phyloP scores from a whole-genome alignment of 2,113 vertebrate species.

The Notothenia coriiceps region DNA sequence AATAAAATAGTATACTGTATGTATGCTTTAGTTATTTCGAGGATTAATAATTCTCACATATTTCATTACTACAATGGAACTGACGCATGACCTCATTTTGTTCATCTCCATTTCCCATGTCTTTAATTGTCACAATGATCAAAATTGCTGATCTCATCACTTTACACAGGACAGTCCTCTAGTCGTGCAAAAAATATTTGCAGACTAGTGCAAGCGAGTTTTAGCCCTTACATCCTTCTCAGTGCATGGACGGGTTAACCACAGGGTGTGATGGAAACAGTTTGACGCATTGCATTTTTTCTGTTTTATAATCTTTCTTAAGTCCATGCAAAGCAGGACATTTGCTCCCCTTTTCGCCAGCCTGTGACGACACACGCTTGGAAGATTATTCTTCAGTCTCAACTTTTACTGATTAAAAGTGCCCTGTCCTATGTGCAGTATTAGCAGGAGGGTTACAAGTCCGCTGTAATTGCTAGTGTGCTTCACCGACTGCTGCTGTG shows the following conservation, averaged over 20 bases:
- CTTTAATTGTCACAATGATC: slow-evolving; percentile 20
- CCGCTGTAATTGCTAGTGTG: slow-evolving; percentile 60
- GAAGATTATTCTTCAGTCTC: slow-evolving; percentile 76
- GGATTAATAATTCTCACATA: background rate
- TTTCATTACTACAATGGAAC: background rate
- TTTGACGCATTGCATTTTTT: slow-evolving; percentile 63
- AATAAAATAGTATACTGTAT: too few relatives aligned
- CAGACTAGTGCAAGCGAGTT: slow-evolving; percentile 28
- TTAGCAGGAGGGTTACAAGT: slow-evolving; percentile 62
- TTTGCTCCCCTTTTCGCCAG: slow-evolving; percentile 70
- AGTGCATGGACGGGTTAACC: slow-evolving; percentile 52
- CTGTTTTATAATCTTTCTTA: slow-evolving; percentile 77
- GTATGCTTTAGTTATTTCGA: background rate
- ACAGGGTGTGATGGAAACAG: slow-evolving; percentile 56
- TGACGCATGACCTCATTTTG: slow-evolving; percentile 5
- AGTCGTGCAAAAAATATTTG: slow-evolving; percentile 35
- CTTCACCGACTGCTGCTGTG: slow-evolving; percentile 39
- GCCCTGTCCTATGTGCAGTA: slow-evolving; percentile 55
- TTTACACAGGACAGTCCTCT: slow-evolving; percentile 22
- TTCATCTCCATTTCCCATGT: background rate
- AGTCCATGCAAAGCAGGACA: slow-evolving; percentile 70
- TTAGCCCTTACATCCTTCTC: background rate
- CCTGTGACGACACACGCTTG: slow-evolving; percentile 63
- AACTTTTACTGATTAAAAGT: slow-evolving; percentile 79
- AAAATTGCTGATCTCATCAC: background rate